Evolutionary conservation across 2,797 vertebrate genomes (phyloP), one percentile per base, ranked within the genome.

Genomic region (Danio kyathit): DNA sequence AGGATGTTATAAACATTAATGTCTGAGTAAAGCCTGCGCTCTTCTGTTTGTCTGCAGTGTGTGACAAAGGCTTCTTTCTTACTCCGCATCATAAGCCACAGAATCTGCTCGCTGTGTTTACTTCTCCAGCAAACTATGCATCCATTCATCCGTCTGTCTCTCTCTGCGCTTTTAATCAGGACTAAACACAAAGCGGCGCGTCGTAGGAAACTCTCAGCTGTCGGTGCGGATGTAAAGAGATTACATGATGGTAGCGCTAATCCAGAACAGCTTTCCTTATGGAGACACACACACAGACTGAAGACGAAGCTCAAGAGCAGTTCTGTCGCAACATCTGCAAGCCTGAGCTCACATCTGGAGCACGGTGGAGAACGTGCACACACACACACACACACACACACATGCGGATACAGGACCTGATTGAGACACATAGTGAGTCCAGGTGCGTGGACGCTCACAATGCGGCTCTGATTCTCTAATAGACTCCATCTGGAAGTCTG

Each of bases 391-490:
- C 56, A 79, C 59, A 77, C n/a, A n/a, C n/a, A n/a, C n/a, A n/a
- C n/a, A n/a, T n/a, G n/a, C n/a, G n/a, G n/a, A n/a, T n/a, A n/a
- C n/a, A n/a, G 44, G 49, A 41, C 61, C 63, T 54, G 63, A 63
- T n/a, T 63, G 73, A 75, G 19, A 43, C 43, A 9, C 49, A 41
- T 17, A 79, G 54, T 21, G 54, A 71, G 76, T 61, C 76, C 76
- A 79, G 76, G 76, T 79, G 76, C 54, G 60, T 43, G 29, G 9
- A 16, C 5, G 29, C 54, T 60, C 12, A 61, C 66, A 79, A 79
- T 61, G 66, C 44, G 7, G 66, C 76, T 70, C 76, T 79, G 76
- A 71, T 79, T 71, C 76, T 79, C 43, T 79, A 79, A 79, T 79
- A 52, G 76, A 71, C 61, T 79, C 76, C 76, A 79, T 70, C 65